Conservation (phyloP, 1,140 invertebrate genomes). For the Aplysia californica region DNA sequence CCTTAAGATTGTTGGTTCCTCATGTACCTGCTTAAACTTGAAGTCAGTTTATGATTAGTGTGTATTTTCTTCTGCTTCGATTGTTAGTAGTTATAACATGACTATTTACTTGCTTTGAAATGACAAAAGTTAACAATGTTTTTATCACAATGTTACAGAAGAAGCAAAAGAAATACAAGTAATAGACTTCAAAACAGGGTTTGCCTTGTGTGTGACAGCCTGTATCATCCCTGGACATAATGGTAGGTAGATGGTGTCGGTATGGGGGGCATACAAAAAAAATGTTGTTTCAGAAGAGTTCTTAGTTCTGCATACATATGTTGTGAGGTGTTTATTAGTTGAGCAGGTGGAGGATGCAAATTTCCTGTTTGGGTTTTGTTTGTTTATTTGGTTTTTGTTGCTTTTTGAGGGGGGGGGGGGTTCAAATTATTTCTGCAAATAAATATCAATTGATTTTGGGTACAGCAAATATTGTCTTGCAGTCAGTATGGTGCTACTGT, state of each 20-base stretch:
- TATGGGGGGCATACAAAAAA: background rate
- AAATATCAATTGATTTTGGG: no score
- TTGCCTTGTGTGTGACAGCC: slow-evolving; percentile 47
- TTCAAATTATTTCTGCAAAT: background rate
- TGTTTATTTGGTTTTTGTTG: background rate
- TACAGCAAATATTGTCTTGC: no score
- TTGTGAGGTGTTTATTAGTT: background rate
- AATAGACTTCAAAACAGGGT: slow-evolving; percentile 48
- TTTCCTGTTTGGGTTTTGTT: background rate
- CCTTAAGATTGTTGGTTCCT: background rate
- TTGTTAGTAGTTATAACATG: background rate
- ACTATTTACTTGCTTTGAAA: background rate
- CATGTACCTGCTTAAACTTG: background rate
- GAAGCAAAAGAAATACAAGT: slow-evolving; percentile 45
- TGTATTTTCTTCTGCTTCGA: background rate
- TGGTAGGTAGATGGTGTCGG: slow-evolving; percentile 40
- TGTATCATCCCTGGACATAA: slow-evolving; percentile 40
- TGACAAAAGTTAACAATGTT: background rate
- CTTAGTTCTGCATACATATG: background rate
- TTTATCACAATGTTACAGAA: slow-evolving; percentile 22
- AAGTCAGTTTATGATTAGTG: background rate
- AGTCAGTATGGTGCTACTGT: no score
- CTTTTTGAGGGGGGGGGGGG: background rate
- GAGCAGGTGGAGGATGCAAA: background rate
- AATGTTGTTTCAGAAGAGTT: background rate